These are phyloP conservation scores for Subacronicta megacephala DNA, from an alignment of 2,888 invertebrate species.

Conservation along the genomic window DNA sequence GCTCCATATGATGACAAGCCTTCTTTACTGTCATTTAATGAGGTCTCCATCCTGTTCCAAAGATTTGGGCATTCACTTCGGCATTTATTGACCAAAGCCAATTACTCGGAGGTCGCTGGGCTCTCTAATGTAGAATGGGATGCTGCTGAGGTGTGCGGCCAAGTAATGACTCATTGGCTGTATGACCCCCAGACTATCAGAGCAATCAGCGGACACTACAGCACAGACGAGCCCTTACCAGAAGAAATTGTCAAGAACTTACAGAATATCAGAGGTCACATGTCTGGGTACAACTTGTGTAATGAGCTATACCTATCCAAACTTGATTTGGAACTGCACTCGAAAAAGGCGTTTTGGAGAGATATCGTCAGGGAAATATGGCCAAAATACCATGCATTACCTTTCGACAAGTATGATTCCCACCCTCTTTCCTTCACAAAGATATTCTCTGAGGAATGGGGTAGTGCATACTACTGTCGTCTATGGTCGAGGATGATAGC, in stretches of 20 bases:
- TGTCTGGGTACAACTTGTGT: conserved; percentile 94
- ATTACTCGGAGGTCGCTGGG: conserved; percentile 96
- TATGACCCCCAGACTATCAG: conserved; percentile 90
- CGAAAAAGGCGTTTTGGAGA: conserved; percentile 94
- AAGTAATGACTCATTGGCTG: conserved; percentile 95
- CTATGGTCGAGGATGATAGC: conserved; percentile 97
- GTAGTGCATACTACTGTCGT: conserved; percentile 95
- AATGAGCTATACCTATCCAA: conserved; percentile 94
- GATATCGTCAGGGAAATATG: conserved; percentile 94
- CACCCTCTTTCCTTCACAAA: conserved; percentile 96
- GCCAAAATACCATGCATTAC: conserved; percentile 94
- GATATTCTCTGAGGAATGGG: conserved; percentile 95
- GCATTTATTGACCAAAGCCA: conserved; percentile 94
- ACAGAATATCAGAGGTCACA: conserved; percentile 91
- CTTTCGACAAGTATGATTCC: conserved; percentile 93
- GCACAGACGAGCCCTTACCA: conserved; percentile 92
- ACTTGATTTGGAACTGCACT: conserved; percentile 95
- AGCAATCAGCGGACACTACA: conserved; percentile 93
- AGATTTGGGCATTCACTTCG: conserved; percentile 97
- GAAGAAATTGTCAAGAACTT: conserved; percentile 91
- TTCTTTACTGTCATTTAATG: conserved; percentile 93
- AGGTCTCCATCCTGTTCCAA: conserved; percentile 93
- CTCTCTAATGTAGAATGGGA: conserved; percentile 98
- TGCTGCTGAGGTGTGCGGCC: conserved; percentile 94
- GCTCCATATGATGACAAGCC: conserved; percentile 91